A percentile compares a stretch with the other conserved stretches of the same genome.
Evolutionary conservation across 2,113 vertebrate genomes (phyloP).

Genomic region (Hystrix brachyura): DNA sequence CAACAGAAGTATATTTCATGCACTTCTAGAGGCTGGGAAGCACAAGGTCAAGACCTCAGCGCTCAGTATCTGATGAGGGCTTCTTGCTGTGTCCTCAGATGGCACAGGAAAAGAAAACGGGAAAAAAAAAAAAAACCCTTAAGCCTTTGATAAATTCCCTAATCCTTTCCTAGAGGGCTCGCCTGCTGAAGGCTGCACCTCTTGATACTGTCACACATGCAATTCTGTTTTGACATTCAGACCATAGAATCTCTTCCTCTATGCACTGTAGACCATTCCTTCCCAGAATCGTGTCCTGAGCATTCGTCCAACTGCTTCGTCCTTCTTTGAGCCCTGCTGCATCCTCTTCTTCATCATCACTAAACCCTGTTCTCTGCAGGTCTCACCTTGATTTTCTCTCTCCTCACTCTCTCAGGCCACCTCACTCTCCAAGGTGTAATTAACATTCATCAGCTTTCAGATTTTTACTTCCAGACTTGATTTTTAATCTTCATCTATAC

Average conservation of each 20-base stretch:
- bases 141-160: neutral
- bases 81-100: neutral
- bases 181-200: neutral
- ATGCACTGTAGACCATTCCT: neutral
- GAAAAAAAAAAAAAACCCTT: neutral
- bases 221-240: neutral
- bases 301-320: neutral
- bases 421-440: neutral
- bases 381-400: neutral
- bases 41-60: neutral
- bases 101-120: neutral
- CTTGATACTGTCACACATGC: neutral
- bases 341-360: neutral
- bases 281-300: neutral
- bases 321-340: neutral
- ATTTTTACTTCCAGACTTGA: neutral
- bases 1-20: neutral
- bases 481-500: neutral
- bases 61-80: neutral
- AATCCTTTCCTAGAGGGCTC: neutral
- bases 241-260: neutral
- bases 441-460: constrained; percentile 22
- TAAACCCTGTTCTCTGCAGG: neutral
- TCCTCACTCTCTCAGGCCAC: neutral
- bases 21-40: neutral